Percentiles rank a stretch among this genome's conserved stretches.
Conservation (phyloP, 2,888 invertebrate genomes). For the Epinotia nisella region DNA sequence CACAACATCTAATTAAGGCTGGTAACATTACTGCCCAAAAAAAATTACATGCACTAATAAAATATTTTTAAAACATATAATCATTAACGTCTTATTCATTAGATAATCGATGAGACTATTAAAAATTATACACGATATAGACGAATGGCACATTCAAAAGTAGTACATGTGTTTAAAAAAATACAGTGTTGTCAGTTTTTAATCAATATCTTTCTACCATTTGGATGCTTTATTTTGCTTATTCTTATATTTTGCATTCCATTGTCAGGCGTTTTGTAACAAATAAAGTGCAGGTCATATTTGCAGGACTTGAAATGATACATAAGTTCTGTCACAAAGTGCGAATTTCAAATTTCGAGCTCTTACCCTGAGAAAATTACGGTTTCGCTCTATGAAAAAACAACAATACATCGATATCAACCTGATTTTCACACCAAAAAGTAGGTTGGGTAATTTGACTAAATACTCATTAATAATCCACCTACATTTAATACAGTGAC, state of each 20-base stretch:
- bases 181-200: conserved; percentile 5
- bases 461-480: too few relatives aligned
- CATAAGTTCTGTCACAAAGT: too few relatives aligned
- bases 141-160: neutral
- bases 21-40: conserved; percentile 13
- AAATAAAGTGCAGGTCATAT: too few relatives aligned
- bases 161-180: neutral
- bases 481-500: too few relatives aligned
- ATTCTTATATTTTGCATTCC: neutral
- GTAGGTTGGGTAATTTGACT: too few relatives aligned
- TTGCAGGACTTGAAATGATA: too few relatives aligned
- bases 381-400: too few relatives aligned
- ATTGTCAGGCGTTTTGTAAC: too few relatives aligned
- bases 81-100: neutral
- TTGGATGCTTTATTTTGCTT: neutral
- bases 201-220: conserved; percentile 41
- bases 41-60: neutral
- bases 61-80: neutral
- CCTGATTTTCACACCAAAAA: too few relatives aligned
- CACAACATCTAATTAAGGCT: neutral
- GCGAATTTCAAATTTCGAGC: too few relatives aligned
- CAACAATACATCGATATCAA: too few relatives aligned
- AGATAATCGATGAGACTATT: neutral
- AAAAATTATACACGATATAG: neutral
- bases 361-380: too few relatives aligned